These are phyloP conservation scores for Ectemnius cavifrons DNA, from an alignment of 2,888 invertebrate genomes.

Conservation along the genomic window DNA sequence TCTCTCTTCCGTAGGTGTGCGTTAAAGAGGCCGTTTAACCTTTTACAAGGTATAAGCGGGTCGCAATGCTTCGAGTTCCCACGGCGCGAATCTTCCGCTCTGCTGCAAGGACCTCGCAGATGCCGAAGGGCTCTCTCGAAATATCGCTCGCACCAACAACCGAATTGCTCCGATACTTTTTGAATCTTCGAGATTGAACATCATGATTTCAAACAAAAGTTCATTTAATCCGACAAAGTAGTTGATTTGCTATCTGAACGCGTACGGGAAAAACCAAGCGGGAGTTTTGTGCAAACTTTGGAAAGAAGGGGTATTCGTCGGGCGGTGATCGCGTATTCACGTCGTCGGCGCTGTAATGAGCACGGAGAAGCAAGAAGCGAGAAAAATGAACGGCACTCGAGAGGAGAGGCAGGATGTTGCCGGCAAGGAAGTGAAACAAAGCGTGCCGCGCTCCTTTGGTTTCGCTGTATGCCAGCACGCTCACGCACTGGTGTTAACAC, in stretches of 20 bases:
- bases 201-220: too few relatives aligned
- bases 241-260: too few relatives aligned
- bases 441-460: neutral
- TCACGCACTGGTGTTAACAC: constrained; percentile 11
- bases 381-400: constrained; percentile 11
- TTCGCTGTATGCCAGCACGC: neutral
- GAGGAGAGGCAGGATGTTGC: neutral
- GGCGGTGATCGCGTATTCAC: constrained; percentile 15
- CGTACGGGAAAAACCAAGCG: too few relatives aligned
- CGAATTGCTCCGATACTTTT: too few relatives aligned
- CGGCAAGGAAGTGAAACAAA: constrained; percentile 12
- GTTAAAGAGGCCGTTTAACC: constrained; percentile 71
- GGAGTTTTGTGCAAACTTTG: too few relatives aligned
- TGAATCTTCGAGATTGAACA: too few relatives aligned
- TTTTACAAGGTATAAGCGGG: constrained; percentile 64
- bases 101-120: constrained; percentile 34
- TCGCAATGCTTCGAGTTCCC: constrained; percentile 67
- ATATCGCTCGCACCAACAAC: too few relatives aligned
- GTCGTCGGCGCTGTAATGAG: constrained; percentile 28
- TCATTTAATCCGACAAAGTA: too few relatives aligned
- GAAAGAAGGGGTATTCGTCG: too few relatives aligned
- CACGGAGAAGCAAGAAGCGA: constrained; percentile 16
- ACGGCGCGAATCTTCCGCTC: constrained; percentile 64
- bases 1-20: constrained; percentile 57
- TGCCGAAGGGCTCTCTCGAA: constrained; percentile 34